Evolutionary conservation across 2,888 invertebrate species (phyloP), one percentile per base, ranked within the genome.

Genomic region (Aleiodes alternator): DNA sequence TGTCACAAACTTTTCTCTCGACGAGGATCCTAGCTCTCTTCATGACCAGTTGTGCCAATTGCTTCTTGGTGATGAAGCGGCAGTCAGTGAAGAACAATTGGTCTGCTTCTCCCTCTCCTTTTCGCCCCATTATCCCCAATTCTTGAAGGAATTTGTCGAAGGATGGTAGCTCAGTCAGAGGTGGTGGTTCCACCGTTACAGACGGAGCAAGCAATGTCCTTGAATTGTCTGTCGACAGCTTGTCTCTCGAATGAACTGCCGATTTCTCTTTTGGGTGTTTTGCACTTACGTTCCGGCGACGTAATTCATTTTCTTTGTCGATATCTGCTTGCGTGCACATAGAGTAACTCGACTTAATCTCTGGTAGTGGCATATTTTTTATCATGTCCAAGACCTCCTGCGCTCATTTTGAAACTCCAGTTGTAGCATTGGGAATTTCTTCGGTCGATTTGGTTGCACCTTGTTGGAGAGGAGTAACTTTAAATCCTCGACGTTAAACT

Each of bases 191-290:
- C 5, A 61, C 43, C 8, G 61, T 38, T 5, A 61, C 16, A 14
- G 61, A 61, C 14, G 61, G 61, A 8, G 61, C 61, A 16, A 61
- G 16, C 7, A 61, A 14, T 5, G 61, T 43, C 1, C n/a, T 16
- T 38, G 61, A n/a, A 8, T 61, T 23, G 16, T 38, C 43, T 9
- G 16, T 61, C 1, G 43, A 23, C 11, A 43, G 38, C 7, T 16
- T 55, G 8, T 55, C 55, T 55, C 55, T 55, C 1, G 55, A 38
- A 14, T n/a, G 8, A 14, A 4, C n/a, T 14, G 38, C 38, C 14
- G 48, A 64, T 23, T 48, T 14, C 14, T 43, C 6, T 3, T 64
- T 64, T 0, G 48, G 43, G 7, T 12, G 14, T 0, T 9, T 7
- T 4, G 23, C 43, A 38, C 64, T 23, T 12, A 3, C 16, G 0